Evolutionary conservation across 2,113 vertebrate genomes (phyloP).

Genomic region (Motacilla alba): DNA sequence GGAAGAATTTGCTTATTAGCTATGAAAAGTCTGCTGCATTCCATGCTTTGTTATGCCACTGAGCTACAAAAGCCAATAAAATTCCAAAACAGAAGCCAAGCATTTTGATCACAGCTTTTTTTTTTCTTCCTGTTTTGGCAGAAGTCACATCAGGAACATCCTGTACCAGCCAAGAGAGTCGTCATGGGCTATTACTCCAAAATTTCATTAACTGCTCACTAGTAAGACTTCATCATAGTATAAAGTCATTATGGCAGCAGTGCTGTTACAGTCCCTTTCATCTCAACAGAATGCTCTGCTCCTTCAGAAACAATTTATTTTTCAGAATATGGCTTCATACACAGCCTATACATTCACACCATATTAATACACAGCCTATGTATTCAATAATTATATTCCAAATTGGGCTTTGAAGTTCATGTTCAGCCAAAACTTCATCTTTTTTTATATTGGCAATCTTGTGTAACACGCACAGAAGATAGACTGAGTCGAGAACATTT

Average conservation of each 20-base stretch:
- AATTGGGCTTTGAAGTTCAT: neutral
- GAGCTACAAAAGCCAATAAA: conserved; percentile 37
- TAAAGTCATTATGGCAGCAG: neutral
- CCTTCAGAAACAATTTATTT: neutral
- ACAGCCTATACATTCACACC: neutral
- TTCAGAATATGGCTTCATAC: neutral
- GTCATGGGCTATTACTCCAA: neutral
- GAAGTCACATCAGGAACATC: conserved; percentile 43
- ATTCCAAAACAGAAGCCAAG: conserved; percentile 49
- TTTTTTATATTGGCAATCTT: neutral
- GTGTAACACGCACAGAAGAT: accelerated
- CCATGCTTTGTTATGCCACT: conserved; percentile 15
- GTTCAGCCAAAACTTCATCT: neutral
- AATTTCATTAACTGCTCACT: neutral
- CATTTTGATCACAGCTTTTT: conserved; percentile 23
- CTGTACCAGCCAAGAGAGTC: conserved; percentile 28
- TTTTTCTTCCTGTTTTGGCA: conserved; percentile 48
- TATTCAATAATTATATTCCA: neutral
- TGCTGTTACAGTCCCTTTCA: neutral
- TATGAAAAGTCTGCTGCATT: conserved; percentile 23
- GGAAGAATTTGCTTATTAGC: conserved; percentile 30
- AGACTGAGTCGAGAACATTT: neutral
- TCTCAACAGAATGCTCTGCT: neutral
- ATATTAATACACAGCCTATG: neutral
- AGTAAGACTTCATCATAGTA: neutral